A percentile compares a stretch with the other conserved stretches of the same genome.
These are phyloP conservation scores for Onychomys torridus DNA, from an alignment of 2,797 vertebrate species.

Conservation along the genomic window DNA sequence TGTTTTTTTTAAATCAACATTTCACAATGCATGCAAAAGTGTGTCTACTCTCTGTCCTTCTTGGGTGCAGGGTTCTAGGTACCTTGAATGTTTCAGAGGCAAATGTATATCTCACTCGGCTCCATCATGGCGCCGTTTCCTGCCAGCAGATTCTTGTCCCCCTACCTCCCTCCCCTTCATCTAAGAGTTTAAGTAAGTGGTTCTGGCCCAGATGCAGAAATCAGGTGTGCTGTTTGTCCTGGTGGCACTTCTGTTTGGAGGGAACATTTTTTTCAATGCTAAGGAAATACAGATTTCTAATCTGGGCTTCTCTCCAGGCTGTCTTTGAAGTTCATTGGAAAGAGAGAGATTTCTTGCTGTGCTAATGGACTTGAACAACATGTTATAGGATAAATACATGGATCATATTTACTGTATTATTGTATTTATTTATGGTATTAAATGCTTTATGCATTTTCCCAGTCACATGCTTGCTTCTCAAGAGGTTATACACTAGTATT, in stretches of 20 bases:
- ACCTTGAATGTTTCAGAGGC: not conserved
- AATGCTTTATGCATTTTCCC: not conserved
- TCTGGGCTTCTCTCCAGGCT: not conserved
- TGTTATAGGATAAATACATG: not conserved
- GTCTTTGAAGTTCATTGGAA: constrained; percentile 6
- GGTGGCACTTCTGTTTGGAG: not conserved
- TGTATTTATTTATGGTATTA: not conserved
- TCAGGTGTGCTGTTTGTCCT: not conserved
- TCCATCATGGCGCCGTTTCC: not conserved
- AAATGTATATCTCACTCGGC: not conserved
- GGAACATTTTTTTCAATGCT: not conserved
- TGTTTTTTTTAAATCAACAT: not conserved
- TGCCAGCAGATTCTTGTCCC: no score
- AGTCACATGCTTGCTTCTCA: not conserved
- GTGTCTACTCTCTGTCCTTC: not conserved
- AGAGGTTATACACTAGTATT: constrained; percentile 48
- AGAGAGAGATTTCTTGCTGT: not conserved
- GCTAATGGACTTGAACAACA: not conserved
- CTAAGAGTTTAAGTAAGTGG: not conserved
- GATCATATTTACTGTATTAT: not conserved
- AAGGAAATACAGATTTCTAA: not conserved
- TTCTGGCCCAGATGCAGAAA: not conserved
- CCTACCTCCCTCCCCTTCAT: not conserved
- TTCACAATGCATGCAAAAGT: no score
- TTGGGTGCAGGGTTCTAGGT: not conserved